A percentile compares a stretch with the other conserved stretches of the same genome.
These are phyloP conservation scores for Sycobia sp. DNA, from an alignment of 1,140 invertebrate genomes.

Conservation along the genomic window DNA sequence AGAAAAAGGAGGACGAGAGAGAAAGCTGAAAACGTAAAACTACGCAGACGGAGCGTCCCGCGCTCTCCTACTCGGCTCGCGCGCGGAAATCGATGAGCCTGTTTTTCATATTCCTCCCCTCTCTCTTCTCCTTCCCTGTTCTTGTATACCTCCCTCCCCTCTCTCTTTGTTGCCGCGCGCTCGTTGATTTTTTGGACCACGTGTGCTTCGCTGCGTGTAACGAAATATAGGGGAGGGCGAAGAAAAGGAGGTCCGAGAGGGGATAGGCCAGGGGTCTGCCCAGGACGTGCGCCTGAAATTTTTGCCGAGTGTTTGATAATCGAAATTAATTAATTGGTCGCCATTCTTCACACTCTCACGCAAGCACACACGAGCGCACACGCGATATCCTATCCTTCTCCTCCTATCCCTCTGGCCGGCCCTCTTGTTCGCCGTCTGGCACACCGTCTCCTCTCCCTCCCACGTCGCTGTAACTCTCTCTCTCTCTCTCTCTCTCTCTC, in stretches of 20 bases:
- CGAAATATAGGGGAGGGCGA: constrained; percentile 27
- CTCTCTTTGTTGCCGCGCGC: no score
- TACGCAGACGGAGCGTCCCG: no score
- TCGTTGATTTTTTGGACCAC: no score
- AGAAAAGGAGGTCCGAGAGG: background rate
- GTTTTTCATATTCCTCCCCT: constrained; percentile 2
- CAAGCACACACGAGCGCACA: background rate
- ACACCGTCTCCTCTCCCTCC: constrained; percentile 8
- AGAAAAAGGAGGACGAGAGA: background rate
- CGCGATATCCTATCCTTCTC: constrained; percentile 10
- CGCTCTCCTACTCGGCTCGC: no score
- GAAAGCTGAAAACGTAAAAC: no score
- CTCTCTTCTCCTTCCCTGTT: background rate
- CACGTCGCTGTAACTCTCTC: no score
- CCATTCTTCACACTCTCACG: constrained; percentile 24
- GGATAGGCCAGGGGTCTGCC: background rate
- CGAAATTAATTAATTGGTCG: constrained; percentile 47
- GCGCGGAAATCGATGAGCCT: constrained; percentile 8
- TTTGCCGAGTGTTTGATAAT: constrained; percentile 39
- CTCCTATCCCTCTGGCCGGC: constrained; percentile 20
- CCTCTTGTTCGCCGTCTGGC: constrained; percentile 4
- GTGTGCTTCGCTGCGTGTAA: constrained; percentile 23
- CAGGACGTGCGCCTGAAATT: constrained; percentile 34
- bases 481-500: no score
- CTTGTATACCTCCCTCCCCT: no score